Evolutionary conservation across 2,797 vertebrate genomes (phyloP).

Genomic region (Melanotaenia nigrans): DNA sequence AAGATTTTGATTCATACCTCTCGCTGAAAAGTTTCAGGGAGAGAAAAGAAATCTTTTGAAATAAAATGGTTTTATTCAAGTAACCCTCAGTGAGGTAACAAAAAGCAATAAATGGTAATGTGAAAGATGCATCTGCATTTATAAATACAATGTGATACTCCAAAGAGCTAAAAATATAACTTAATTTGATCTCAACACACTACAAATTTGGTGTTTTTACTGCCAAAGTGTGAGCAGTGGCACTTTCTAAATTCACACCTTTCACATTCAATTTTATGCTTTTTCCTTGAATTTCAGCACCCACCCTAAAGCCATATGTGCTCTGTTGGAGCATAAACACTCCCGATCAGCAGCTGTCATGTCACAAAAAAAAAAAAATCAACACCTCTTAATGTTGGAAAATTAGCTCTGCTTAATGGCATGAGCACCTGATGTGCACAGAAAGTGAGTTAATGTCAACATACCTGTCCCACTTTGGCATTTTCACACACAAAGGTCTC

Average conservation of each 20-base stretch:
- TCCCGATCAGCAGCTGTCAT: conserved; percentile 27
- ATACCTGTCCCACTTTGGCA: conserved; percentile 93
- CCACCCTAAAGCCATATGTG: conserved; percentile 2
- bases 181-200: neutral
- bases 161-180: neutral
- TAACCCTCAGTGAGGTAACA: conserved; percentile 31
- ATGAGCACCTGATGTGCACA: neutral
- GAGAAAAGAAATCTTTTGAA: conserved; percentile 10
- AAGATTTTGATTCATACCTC: conserved; percentile 21
- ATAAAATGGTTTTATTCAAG: conserved; percentile 38
- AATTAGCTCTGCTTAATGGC: neutral
- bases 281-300: conserved; percentile 8
- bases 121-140: conserved; percentile 6
- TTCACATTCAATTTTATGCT: conserved; percentile 27
- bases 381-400: neutral
- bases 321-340: conserved; percentile 1
- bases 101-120: neutral
- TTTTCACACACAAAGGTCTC: conserved; percentile 97
- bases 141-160: neutral
- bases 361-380: neutral
- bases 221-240: neutral
- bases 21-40: conserved; percentile 20
- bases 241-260: conserved; percentile 12
- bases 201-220: conserved; percentile 6
- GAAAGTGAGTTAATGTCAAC: conserved; percentile 6